These are phyloP conservation scores for Rhizomys pruinosus DNA, from an alignment of 2,113 vertebrate genomes.

Conservation along the genomic window DNA sequence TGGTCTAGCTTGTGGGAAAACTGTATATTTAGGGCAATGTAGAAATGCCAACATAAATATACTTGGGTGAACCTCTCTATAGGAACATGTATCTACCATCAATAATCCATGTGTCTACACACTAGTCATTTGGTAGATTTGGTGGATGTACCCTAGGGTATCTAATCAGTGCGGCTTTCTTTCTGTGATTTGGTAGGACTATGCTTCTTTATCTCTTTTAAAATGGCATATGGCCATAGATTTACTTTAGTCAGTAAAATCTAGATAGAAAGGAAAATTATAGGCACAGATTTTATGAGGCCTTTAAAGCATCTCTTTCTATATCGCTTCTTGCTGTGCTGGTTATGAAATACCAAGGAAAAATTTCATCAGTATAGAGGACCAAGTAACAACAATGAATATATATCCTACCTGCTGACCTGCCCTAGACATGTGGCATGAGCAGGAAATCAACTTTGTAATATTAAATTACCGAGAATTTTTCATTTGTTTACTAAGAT, in stretches of 20 bases:
- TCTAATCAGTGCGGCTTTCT: background rate
- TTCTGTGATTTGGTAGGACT: conserved; percentile 4
- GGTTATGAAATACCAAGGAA: background rate
- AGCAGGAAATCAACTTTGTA: background rate
- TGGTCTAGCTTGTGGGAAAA: background rate
- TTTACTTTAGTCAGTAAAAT: conserved; percentile 27
- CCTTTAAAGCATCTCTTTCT: background rate
- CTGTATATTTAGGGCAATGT: background rate
- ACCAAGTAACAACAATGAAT: background rate
- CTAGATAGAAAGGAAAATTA: background rate
- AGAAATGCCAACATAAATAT: background rate
- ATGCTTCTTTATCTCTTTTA: background rate
- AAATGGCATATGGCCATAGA: background rate
- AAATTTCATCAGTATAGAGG: background rate
- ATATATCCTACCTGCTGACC: background rate
- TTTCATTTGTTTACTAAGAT: background rate
- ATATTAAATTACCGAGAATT: background rate
- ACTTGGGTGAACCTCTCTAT: background rate
- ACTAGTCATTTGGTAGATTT: background rate
- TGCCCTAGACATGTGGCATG: background rate
- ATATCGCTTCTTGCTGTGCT: background rate
- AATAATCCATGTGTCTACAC: background rate
- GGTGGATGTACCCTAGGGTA: background rate
- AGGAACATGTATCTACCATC: background rate
- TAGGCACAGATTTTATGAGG: background rate